Conservation (phyloP, 2,797 vertebrate genomes). For the Denticeps clupeoides region DNA sequence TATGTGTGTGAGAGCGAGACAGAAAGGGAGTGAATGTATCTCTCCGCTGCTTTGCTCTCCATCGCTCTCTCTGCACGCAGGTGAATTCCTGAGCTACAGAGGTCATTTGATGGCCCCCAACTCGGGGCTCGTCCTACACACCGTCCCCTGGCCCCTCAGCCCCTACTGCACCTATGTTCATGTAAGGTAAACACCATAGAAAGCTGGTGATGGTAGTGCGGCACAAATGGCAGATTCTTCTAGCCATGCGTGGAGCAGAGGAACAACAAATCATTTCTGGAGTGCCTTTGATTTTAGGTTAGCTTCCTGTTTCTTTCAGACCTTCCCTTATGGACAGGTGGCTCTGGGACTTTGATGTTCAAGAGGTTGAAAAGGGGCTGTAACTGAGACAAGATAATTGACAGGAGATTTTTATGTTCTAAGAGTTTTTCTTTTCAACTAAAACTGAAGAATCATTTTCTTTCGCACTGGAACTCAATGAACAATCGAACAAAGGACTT, state of each 20-base stretch:
- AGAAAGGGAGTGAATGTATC: background rate
- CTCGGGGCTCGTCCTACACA: conserved; percentile 35
- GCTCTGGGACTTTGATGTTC: too few species aligned
- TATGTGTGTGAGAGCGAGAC: background rate
- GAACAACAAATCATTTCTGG: conserved; percentile 13
- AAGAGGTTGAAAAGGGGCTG: background rate
- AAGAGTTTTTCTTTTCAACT: too few species aligned
- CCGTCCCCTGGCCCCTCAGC: conserved; percentile 17
- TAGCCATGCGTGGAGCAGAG: conserved; percentile 18
- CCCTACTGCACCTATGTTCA: conserved; percentile 46
- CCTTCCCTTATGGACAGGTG: too few species aligned
- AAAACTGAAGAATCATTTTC: too few species aligned
- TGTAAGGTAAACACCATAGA: conserved; percentile 39
- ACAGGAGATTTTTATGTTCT: too few species aligned
- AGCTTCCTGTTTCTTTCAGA: conserved; percentile 8
- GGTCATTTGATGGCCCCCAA: too few species aligned
- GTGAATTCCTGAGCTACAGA: conserved; percentile 37
- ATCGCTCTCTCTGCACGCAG: conserved; percentile 39
- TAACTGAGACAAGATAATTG: too few species aligned
- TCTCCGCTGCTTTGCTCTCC: conserved; percentile 14
- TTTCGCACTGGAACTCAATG: too few species aligned
- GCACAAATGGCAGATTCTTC: conserved; percentile 6
- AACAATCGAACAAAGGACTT: too few species aligned
- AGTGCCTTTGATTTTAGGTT: conserved; percentile 28
- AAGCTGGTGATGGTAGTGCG: background rate